phyloP scores from a whole-genome alignment of 2,888 invertebrate species.

The Luperina nickerlii region DNA sequence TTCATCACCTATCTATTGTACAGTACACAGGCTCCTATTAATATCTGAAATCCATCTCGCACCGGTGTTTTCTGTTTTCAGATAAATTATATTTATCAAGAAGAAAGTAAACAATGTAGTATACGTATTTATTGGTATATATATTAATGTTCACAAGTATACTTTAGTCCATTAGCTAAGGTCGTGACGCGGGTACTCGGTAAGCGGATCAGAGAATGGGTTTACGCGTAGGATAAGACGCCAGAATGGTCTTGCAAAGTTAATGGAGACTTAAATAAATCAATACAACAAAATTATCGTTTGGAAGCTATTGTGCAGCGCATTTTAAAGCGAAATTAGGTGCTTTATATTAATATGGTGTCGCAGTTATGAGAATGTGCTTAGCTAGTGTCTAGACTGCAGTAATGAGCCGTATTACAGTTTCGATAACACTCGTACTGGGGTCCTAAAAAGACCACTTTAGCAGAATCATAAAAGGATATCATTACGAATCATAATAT shows the following conservation, averaged over 20 bases:
- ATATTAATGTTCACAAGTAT: conserved; percentile 67
- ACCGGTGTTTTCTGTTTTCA: conserved; percentile 7
- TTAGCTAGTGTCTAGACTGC: conserved; percentile 64
- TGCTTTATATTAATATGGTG: conserved; percentile 17
- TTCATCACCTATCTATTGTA: conserved; percentile 22
- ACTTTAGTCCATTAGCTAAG: conserved; percentile 81
- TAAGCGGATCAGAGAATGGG: conserved; percentile 81
- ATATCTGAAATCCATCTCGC: conserved; percentile 10
- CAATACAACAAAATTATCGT: conserved; percentile 57
- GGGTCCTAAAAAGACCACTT: too few relatives aligned
- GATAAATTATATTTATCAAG: conserved; percentile 23
- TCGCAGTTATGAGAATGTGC: conserved; percentile 53
- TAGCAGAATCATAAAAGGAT: too few relatives aligned
- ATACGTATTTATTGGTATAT: conserved; percentile 52
- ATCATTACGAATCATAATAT: too few relatives aligned
- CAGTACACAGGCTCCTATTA: conserved; percentile 1
- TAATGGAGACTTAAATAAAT: conserved; percentile 71
- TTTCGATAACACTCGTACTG: conserved; percentile 38
- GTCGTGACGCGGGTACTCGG: conserved; percentile 71
- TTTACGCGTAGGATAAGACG: conserved; percentile 79
- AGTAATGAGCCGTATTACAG: conserved; percentile 38
- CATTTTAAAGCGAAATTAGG: conserved; percentile 47
- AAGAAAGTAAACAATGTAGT: conserved; percentile 43
- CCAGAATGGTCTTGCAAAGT: conserved; percentile 74
- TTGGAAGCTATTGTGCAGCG: conserved; percentile 11